A percentile compares a stretch with the other conserved stretches of the same genome.
Evolutionary conservation across 2,888 invertebrate genomes (phyloP).

Genomic region (Reticulitermes lucifugus): DNA sequence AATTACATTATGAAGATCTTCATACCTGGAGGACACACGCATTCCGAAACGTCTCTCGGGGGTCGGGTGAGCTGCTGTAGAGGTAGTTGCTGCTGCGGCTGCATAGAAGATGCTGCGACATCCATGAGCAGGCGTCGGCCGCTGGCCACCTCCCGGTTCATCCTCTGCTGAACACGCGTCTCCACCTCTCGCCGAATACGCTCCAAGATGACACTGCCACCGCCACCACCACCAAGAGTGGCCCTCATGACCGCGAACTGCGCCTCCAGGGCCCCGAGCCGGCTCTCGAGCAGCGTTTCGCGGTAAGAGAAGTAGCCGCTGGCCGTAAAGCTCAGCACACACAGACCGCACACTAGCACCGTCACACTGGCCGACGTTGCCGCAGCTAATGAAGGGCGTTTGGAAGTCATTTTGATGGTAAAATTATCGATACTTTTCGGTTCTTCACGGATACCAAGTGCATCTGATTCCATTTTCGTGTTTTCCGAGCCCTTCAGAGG

Average conservation of each 20-base stretch:
- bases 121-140: slow-evolving; percentile 54
- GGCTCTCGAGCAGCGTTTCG: slow-evolving; percentile 68
- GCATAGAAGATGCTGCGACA: slow-evolving; percentile 48
- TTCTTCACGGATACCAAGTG: slow-evolving; percentile 33
- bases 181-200: slow-evolving; percentile 69
- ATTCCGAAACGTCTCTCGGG: slow-evolving; percentile 72
- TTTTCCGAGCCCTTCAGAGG: not conserved
- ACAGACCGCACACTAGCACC: slow-evolving; percentile 70
- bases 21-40: slow-evolving; percentile 80
- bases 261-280: slow-evolving; percentile 68
- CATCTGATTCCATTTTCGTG: slow-evolving; percentile 44
- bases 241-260: slow-evolving; percentile 64
- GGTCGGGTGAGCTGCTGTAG: slow-evolving; percentile 59
- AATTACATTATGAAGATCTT: slow-evolving; percentile 33
- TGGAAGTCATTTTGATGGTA: slow-evolving; percentile 16
- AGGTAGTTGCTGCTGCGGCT: slow-evolving; percentile 6
- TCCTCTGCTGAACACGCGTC: slow-evolving; percentile 62
- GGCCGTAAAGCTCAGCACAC: slow-evolving; percentile 72
- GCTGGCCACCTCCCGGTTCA: slow-evolving; percentile 61
- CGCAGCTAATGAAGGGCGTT: not conserved
- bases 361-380: not conserved
- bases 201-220: slow-evolving; percentile 66
- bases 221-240: not conserved
- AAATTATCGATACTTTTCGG: slow-evolving; percentile 35
- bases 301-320: slow-evolving; percentile 72